These are phyloP conservation scores for Seira musarum DNA, from an alignment of 2,888 invertebrate genomes.

Conservation along the genomic window DNA sequence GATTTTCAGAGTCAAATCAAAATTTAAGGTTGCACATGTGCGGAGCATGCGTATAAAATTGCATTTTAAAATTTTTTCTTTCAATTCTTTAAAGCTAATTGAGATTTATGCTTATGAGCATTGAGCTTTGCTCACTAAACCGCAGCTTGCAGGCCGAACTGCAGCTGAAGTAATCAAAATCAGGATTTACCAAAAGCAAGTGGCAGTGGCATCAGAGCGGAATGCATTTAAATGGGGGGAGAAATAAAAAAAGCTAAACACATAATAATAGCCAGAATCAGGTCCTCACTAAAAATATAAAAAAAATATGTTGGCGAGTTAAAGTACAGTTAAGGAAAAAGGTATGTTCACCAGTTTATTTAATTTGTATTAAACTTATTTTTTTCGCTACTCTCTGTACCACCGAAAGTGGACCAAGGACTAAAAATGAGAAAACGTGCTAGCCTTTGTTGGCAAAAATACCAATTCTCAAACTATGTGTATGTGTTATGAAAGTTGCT, in stretches of 20 bases:
- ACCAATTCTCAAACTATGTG: conserved; percentile 17
- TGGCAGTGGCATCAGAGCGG: conserved; percentile 11
- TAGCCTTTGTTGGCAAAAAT: conserved; percentile 8
- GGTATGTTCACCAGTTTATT: conserved; percentile 8
- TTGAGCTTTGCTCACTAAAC: too few relatives aligned
- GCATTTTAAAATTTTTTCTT: too few relatives aligned
- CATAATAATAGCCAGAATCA: background rate
- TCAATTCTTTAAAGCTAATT: too few relatives aligned
- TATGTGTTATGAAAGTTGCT: background rate
- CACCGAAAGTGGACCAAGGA: conserved; percentile 52
- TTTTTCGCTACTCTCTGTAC: background rate
- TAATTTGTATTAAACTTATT: conserved; percentile 29
- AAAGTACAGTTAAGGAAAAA: background rate
- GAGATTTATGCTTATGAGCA: too few relatives aligned
- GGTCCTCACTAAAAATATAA: background rate
- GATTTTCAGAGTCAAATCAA: too few relatives aligned
- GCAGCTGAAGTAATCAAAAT: background rate
- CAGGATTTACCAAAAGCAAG: too few relatives aligned
- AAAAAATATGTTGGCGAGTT: background rate
- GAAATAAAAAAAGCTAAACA: background rate
- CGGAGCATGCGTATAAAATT: too few relatives aligned
- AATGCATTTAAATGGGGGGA: conserved; percentile 30
- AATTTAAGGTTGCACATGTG: too few relatives aligned
- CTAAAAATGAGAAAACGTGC: conserved; percentile 17
- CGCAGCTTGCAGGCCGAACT: too few relatives aligned